Percentiles rank a stretch among this genome's conserved stretches.
Conservation (phyloP, 1,140 invertebrate species). For the Teleopsis dalmanni region DNA sequence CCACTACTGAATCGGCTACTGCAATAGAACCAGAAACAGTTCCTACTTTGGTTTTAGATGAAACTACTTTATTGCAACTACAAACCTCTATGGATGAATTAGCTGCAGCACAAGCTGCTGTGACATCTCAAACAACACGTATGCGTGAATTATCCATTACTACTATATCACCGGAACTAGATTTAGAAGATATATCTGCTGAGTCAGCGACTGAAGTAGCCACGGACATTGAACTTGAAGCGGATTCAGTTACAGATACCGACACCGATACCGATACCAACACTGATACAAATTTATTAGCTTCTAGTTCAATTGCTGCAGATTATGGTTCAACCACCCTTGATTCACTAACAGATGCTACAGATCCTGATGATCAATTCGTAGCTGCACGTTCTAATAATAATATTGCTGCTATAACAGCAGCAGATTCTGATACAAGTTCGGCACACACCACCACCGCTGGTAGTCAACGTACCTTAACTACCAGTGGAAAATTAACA, state of each 20-base stretch:
- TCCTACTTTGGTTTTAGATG: constrained; percentile 34
- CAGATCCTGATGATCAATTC: constrained; percentile 35
- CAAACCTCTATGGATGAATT: constrained; percentile 37
- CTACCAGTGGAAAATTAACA: constrained; percentile 31
- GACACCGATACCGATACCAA: constrained; percentile 7
- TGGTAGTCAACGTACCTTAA: constrained; percentile 31
- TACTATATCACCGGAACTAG: constrained; percentile 19
- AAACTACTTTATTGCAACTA: constrained; percentile 32
- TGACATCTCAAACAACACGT: constrained; percentile 26
- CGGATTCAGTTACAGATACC: constrained; percentile 11
- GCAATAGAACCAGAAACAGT: constrained; percentile 28
- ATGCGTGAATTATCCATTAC: constrained; percentile 32
- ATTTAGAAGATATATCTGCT: no score
- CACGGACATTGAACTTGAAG: not conserved
- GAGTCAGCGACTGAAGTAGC: constrained; percentile 16
- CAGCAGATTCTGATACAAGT: constrained; percentile 21
- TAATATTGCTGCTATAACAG: constrained; percentile 37
- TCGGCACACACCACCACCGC: constrained; percentile 17
- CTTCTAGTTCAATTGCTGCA: not conserved
- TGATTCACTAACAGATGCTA: constrained; percentile 30
- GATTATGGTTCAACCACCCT: constrained; percentile 20
- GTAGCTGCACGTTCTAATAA: constrained; percentile 36
- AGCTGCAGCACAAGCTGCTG: constrained; percentile 29
- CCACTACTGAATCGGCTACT: constrained; percentile 15
- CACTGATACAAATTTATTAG: constrained; percentile 9